Percentiles rank a stretch among this genome's conserved stretches.
Evolutionary conservation across 2,797 vertebrate genomes (phyloP).

Genomic region (Spinus olivaceus): DNA sequence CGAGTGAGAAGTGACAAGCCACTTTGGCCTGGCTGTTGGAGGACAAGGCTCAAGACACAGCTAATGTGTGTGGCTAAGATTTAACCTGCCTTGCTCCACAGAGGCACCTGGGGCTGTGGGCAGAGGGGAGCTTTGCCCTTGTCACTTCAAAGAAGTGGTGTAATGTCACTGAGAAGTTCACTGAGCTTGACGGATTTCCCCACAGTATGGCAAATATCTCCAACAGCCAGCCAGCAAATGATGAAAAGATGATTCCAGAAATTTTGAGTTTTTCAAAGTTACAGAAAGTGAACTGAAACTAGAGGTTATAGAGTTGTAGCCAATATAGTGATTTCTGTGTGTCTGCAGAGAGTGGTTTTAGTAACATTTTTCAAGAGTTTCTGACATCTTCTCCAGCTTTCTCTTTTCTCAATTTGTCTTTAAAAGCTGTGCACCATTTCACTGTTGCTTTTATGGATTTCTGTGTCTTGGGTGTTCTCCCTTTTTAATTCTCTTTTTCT

Average conservation of each 20-base stretch:
- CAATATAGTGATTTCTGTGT: background rate
- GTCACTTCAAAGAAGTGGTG: background rate
- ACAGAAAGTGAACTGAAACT: background rate
- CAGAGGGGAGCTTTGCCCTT: background rate
- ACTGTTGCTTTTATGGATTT: background rate
- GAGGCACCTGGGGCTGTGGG: background rate
- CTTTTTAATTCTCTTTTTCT: background rate
- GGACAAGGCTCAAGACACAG: background rate
- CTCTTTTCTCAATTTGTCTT: background rate
- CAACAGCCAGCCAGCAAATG: background rate
- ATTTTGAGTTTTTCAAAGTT: background rate
- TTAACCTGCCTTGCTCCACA: background rate
- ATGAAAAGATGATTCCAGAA: background rate
- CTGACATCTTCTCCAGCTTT: background rate
- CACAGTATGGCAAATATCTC: background rate
- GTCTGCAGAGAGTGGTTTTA: background rate
- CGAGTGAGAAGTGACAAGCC: background rate
- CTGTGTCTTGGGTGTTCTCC: background rate
- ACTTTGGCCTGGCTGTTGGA: background rate
- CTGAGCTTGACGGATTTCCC: constrained; percentile 35
- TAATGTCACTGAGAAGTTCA: background rate
- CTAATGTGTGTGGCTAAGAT: background rate
- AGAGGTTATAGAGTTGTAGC: background rate
- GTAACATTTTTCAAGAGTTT: background rate
- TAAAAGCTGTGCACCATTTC: background rate